A percentile compares a stretch with the other conserved stretches of the same genome.
Conservation (phyloP, 1,140 invertebrate species). For the Geopemphigus sp. region DNA sequence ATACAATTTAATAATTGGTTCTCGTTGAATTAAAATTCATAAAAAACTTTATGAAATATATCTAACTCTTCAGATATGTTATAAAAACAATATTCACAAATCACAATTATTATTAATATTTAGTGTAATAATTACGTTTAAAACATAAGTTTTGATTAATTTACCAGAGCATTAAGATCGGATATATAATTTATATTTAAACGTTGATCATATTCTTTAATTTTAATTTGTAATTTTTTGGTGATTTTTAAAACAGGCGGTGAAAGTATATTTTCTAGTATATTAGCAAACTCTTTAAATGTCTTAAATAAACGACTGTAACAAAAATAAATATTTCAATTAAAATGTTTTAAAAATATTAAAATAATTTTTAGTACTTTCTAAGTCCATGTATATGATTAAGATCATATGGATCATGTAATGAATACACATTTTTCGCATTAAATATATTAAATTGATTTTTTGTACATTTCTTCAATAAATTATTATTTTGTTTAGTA, state of each 20-base stretch:
- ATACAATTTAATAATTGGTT: neutral
- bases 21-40: neutral
- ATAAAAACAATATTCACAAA: neutral
- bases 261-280: neutral
- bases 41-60: neutral
- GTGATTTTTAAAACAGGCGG: slow-evolving; percentile 22
- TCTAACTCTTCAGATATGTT: no score
- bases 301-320: slow-evolving; percentile 25
- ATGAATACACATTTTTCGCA: neutral
- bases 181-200: neutral
- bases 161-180: slow-evolving; percentile 12
- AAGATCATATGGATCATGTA: neutral
- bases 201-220: slow-evolving; percentile 3
- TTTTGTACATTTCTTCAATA: neutral
- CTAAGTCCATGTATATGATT: slow-evolving; percentile 15
- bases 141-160: neutral
- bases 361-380: neutral
- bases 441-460: neutral
- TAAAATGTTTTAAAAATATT: neutral
- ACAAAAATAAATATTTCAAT: neutral
- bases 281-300: slow-evolving; percentile 27
- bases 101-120: neutral
- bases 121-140: neutral
- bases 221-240: slow-evolving; percentile 19
- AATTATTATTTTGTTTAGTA: neutral